Evolutionary conservation across 2,797 vertebrate genomes (phyloP).

Genomic region (Periparus ater): DNA sequence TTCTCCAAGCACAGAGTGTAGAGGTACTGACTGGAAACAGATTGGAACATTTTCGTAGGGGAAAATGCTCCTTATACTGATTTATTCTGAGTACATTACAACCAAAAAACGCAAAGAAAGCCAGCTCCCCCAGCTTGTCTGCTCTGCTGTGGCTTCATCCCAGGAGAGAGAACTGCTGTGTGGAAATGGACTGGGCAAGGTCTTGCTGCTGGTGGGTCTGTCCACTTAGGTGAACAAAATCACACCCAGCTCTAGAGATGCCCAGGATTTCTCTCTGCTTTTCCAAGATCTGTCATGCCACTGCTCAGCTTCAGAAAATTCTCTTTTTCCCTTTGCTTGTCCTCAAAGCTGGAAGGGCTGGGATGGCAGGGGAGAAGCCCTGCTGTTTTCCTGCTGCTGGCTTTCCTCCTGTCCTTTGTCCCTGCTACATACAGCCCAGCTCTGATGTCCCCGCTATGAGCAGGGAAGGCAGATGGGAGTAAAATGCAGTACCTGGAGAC

Average conservation of each 20-base stretch:
- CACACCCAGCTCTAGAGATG: background rate
- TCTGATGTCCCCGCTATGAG: rapidly evolving
- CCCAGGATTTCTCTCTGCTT: background rate
- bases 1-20: background rate
- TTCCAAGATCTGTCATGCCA: background rate
- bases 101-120: background rate
- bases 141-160: background rate
- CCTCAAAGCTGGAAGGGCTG: background rate
- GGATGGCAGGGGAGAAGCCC: rapidly evolving
- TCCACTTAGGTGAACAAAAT: background rate
- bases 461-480: background rate
- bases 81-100: background rate
- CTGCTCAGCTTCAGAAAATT: background rate
- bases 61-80: background rate
- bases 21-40: background rate
- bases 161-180: background rate
- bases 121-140: rapidly evolving
- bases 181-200: background rate
- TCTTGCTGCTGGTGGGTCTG: background rate
- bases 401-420: background rate
- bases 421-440: background rate
- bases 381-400: background rate
- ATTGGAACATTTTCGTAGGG: rapidly evolving
- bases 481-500: background rate
- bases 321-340: background rate